Percentiles rank a stretch among this genome's conserved stretches.
These are phyloP conservation scores for Drosophila lutescens DNA, from an alignment of 2,888 invertebrate species.

Conservation along the genomic window DNA sequence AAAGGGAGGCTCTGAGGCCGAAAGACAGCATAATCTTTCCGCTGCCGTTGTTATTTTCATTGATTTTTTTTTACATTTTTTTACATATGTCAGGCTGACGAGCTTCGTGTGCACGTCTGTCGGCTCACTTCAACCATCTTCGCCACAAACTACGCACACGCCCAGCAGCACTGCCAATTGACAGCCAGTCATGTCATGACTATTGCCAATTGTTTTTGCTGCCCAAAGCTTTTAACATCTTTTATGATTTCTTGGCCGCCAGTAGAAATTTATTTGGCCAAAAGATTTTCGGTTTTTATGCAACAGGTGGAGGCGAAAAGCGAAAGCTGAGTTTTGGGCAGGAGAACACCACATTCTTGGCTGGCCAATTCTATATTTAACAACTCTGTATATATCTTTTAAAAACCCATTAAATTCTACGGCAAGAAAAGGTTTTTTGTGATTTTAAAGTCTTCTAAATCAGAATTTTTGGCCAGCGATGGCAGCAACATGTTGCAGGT, in stretches of 20 bases:
- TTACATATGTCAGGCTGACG: constrained; percentile 47
- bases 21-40: constrained; percentile 36
- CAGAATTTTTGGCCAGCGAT: constrained; percentile 5
- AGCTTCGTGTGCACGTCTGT: constrained; percentile 60
- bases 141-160: constrained; percentile 70
- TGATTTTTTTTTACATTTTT: constrained; percentile 36
- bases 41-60: constrained; percentile 43
- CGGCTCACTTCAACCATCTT: constrained; percentile 36
- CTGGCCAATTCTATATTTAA: too few species aligned
- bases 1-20: constrained; percentile 37
- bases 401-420: too few species aligned
- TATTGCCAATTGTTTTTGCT: constrained; percentile 55
- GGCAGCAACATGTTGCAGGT: constrained; percentile 47
- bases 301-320: constrained; percentile 58
- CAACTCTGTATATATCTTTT: too few species aligned
- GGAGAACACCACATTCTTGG: too few species aligned
- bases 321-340: constrained; percentile 8
- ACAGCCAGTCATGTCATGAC: constrained; percentile 56
- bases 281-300: constrained; percentile 59
- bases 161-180: constrained; percentile 64
- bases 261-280: constrained; percentile 58
- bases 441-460: neutral
- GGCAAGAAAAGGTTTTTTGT: too few species aligned
- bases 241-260: constrained; percentile 56
- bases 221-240: constrained; percentile 75